Percentiles rank a stretch among this genome's conserved stretches.
Conservation (phyloP, 2,113 vertebrate species). For the Sapayoa aenigma region DNA sequence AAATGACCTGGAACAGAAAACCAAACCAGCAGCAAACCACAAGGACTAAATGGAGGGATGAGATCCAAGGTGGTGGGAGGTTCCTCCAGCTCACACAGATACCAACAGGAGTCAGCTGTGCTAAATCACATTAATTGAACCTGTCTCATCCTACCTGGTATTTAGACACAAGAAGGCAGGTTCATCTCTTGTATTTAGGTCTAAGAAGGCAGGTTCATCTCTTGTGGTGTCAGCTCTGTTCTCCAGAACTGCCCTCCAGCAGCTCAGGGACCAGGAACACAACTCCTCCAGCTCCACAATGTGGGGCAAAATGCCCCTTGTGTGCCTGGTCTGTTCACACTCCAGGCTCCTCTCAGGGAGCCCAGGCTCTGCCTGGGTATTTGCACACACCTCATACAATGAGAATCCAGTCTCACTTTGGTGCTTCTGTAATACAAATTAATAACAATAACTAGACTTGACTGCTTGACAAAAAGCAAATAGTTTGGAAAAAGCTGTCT, state of each 20-base stretch:
- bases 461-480: slow-evolving; percentile 62
- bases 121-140: not conserved
- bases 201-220: too few relatives aligned
- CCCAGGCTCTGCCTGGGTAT: not conserved
- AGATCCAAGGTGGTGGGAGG: not conserved
- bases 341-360: not conserved
- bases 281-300: not conserved
- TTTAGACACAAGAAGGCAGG: not conserved
- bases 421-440: slow-evolving; percentile 42
- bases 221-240: not conserved
- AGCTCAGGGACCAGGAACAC: not conserved
- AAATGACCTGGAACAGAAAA: not conserved
- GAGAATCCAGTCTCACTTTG: not conserved
- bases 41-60: not conserved
- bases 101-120: not conserved
- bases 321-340: not conserved
- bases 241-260: not conserved
- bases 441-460: slow-evolving; percentile 63
- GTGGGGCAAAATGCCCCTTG: not conserved
- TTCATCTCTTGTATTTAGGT: not conserved
- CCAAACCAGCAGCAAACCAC: not conserved
- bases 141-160: not conserved
- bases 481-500: slow-evolving; percentile 50
- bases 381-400: not conserved
- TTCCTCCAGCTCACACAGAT: not conserved